phyloP scores from a whole-genome alignment of 2,113 vertebrate genomes.

The Rana temporaria region DNA sequence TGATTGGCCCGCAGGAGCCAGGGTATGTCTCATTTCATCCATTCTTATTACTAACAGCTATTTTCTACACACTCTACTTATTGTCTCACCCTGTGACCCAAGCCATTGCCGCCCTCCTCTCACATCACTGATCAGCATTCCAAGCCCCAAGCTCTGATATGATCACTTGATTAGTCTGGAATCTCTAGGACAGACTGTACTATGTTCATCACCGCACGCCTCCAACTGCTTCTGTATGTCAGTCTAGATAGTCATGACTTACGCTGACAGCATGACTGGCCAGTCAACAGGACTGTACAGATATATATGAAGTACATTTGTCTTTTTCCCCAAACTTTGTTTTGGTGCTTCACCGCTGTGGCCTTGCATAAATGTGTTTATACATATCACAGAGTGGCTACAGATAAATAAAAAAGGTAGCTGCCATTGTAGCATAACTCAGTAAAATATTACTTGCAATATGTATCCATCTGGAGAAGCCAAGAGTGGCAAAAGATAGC shows the following conservation, averaged over 20 bases:
- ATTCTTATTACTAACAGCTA: slow-evolving; percentile 19
- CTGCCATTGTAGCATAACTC: no score
- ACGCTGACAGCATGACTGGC: background rate
- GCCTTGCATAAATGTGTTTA: no score
- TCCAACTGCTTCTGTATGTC: background rate
- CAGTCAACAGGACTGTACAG: no score
- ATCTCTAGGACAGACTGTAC: background rate
- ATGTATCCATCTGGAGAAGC: no score
- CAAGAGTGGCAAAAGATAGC: no score
- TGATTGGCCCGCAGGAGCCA: slow-evolving; percentile 11
- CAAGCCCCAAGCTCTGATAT: background rate
- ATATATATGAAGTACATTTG: no score
- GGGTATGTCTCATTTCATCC: background rate
- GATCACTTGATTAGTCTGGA: background rate
- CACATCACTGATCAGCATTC: slow-evolving; percentile 30
- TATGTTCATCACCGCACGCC: no score
- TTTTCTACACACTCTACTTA: slow-evolving; percentile 16
- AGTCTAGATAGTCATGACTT: background rate
- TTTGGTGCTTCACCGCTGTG: no score
- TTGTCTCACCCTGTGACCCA: slow-evolving; percentile 34
- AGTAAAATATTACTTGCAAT: no score
- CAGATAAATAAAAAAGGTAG: no score
- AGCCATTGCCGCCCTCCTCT: slow-evolving; percentile 5
- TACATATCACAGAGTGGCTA: no score
- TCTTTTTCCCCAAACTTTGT: no score